Conservation (phyloP, 2,888 invertebrate species). For the Scelioninae gen. 2 region DNA sequence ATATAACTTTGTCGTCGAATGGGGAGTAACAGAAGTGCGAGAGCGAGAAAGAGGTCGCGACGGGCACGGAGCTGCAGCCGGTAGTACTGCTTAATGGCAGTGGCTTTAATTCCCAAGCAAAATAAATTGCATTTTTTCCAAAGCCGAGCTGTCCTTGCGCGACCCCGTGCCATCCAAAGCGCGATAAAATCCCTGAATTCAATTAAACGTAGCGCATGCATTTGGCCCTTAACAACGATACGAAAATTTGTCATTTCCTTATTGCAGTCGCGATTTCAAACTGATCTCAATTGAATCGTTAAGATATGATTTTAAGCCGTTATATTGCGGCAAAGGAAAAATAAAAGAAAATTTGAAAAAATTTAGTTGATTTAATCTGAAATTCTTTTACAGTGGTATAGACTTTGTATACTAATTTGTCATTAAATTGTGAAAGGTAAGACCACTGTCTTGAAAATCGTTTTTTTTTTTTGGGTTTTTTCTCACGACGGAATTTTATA, state of each 20-base stretch:
- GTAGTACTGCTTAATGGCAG: conserved; percentile 57
- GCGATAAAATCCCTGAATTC: conserved; percentile 63
- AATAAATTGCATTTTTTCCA: conserved; percentile 68
- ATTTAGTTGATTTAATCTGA: too few species aligned
- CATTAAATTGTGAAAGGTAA: too few species aligned
- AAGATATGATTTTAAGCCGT: too few species aligned
- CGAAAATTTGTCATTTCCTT: conserved; percentile 17
- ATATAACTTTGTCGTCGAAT: conserved; percentile 57
- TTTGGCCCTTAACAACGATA: conserved; percentile 17
- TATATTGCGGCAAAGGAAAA: too few species aligned
- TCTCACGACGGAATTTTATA: too few species aligned
- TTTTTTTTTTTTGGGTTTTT: too few species aligned
- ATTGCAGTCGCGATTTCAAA: not conserved
- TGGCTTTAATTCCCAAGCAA: conserved; percentile 64
- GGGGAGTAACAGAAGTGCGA: conserved; percentile 42
- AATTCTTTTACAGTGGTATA: too few species aligned
- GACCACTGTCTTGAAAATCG: too few species aligned
- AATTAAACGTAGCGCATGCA: conserved; percentile 63
- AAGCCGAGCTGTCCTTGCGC: conserved; percentile 49
- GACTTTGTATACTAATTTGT: too few species aligned
- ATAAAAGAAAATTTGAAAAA: too few species aligned
- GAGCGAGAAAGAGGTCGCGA: conserved; percentile 40
- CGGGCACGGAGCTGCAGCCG: conserved; percentile 42
- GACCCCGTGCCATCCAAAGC: conserved; percentile 56
- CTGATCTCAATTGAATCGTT: too few species aligned